Evolutionary conservation across 2,888 invertebrate species (phyloP), one percentile per base, ranked within the genome.

Genomic region (Chydorus sphaericus): DNA sequence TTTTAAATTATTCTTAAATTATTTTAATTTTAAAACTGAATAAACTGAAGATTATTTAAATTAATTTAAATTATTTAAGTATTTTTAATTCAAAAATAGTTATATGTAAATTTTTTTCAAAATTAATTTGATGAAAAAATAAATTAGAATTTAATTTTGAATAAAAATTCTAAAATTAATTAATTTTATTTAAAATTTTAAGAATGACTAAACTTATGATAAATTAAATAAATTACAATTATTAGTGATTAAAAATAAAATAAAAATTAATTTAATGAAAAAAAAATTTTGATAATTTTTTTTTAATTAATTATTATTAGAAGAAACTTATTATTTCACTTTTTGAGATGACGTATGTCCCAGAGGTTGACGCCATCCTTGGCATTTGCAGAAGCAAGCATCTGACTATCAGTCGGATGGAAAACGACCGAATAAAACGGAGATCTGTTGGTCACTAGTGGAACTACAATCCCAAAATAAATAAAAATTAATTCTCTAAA

Each of bases 341-440:
- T 80, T 69, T 81, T 80, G 3, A 87, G 84, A 65, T 83, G 82
- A 11, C 93, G 75, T 44, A 89, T 74, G 68, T 94, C 94, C 90
- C 91, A 93, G 39, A 93, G 75, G 5, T 83, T 83, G 44, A 90
- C 82, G 0, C 93, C 93, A 65, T 90, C 86, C 62, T 85, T 82
- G 2, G 89, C 83, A 72, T 93, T 93, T 1, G 92, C 92, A 6
- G 91, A 89, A 14, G 86, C 87, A 58, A 94, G 68, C 62, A 85
- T 78, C 63, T 82, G 76, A 0, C 85, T 77, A 65, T 91, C 89
- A 26, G 78, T 73, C 0, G 93, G 93, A 71, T 93, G 91, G 70
- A 85, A 92, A 81, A 86, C 86, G 36, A 92, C 92, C n/a, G 90
- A 87, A 71, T 93, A 92, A 73, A 90, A 93, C n/a, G 91, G 80